A percentile compares a stretch with the other conserved stretches of the same genome.
Evolutionary conservation across 2,113 vertebrate species (phyloP).

Genomic region (Dicaeum eximium): DNA sequence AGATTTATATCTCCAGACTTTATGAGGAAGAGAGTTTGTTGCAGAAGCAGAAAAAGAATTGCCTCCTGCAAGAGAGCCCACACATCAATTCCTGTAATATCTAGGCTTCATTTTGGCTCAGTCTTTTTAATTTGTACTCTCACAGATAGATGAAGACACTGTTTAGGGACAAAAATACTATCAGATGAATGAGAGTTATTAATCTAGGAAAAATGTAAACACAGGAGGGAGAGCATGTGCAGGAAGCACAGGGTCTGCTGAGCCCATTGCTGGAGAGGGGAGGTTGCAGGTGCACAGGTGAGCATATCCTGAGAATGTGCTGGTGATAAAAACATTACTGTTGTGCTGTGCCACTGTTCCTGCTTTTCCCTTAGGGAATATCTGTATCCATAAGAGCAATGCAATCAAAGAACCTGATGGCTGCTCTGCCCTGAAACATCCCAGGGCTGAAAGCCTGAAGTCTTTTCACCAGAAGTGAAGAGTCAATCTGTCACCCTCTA

Average conservation of each 20-base stretch:
- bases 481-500: neutral
- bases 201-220: neutral
- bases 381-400: neutral
- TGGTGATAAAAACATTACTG: neutral
- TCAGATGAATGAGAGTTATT: neutral
- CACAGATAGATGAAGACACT: neutral
- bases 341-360: neutral
- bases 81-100: neutral
- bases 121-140: neutral
- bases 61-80: neutral
- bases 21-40: neutral
- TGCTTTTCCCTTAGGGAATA: neutral
- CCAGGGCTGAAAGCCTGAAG: neutral
- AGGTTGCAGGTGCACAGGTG: neutral
- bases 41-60: neutral
- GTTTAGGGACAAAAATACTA: neutral
- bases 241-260: neutral
- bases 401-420: neutral
- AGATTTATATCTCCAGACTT: constrained; percentile 32
- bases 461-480: neutral
- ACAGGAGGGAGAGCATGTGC: neutral
- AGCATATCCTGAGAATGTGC: neutral
- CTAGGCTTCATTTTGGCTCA: neutral
- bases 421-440: neutral
- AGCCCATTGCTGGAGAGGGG: neutral